Base-by-base conservation (phyloP, 2,888 invertebrate species). In the Polylopha cassiicola region DNA sequence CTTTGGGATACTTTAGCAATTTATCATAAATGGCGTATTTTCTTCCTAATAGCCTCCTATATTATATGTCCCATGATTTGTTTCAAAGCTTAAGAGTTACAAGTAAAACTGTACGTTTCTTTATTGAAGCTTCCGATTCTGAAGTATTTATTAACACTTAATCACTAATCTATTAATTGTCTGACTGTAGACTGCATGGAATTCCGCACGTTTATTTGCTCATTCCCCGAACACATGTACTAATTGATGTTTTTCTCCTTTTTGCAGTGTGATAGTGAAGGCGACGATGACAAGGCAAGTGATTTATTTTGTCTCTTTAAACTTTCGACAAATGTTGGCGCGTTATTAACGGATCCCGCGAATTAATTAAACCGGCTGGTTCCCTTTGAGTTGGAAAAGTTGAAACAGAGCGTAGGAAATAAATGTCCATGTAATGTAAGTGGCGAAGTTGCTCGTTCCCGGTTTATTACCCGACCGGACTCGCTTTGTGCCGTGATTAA, bases 241-340 rank as follows among this genome's bases (percentile, higher is more conserved):
- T 32, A 42, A 56, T 50, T 65, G 44, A 61, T 51, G 43, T 48
- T 52, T 71, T 78, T 79, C 84, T 85, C 80, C 78, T 77, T 86
- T 77, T 92, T 91, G 57, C 90, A 95, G 94, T 95, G 94, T 94
- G 94, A 94, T 94, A 95, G 93, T 89, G 93, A 93, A 89, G 93
- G 92, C 87, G 93, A 93, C 87, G 94, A 94, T 87, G 94, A 93
- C 88, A 94, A 94, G 94, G 94, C 92, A 87, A 89, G 91, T 82
- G 64, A 49, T 54, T 58, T 60, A 58, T 65, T 64, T 51, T 44
- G 46, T 43, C 46, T 55, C 47, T 50, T 22, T 15, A 31, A 38
- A 26, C 42, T 38, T 43, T 44, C 43, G 21, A 34, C 41, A 46
- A 47, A 58, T 54, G 52, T 56, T 30, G 37, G 34, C 13, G 55